Evolutionary conservation across 2,888 invertebrate genomes (phyloP).

Genomic region (Syritta pipiens): DNA sequence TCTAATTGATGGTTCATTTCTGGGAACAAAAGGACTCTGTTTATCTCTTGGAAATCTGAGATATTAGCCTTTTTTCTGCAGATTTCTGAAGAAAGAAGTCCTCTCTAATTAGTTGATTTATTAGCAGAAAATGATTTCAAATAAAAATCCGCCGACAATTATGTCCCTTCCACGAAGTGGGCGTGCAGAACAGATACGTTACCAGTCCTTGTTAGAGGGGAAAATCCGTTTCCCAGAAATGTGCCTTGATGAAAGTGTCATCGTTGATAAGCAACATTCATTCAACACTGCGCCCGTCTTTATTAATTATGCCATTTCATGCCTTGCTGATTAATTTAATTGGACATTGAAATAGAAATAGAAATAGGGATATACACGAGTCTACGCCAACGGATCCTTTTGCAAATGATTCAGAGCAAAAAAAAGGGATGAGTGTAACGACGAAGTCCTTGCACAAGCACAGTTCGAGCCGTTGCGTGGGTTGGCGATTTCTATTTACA

Average conservation of each 20-base stretch:
- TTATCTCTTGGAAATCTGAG: not conserved
- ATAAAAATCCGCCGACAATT: constrained; percentile 2
- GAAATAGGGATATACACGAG: not conserved
- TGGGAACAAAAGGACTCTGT: not conserved
- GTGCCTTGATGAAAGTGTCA: not conserved
- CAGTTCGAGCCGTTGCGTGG: constrained; percentile 6
- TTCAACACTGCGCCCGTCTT: not conserved
- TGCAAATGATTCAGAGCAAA: too few species aligned
- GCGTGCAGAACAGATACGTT: not conserved
- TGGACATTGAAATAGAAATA: constrained; percentile 31
- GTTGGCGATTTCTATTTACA: constrained; percentile 12
- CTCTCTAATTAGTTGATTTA: constrained; percentile 2
- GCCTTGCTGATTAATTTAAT: constrained; percentile 51
- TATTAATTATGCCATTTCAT: constrained; percentile 49
- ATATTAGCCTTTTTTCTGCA: not conserved
- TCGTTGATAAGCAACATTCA: constrained; percentile 6
- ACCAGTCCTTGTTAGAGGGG: not conserved
- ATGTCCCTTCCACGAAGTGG: not conserved
- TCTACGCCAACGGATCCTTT: too few species aligned
- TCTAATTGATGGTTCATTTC: constrained; percentile 15
- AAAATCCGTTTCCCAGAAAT: not conserved
- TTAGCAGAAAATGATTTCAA: constrained; percentile 1
- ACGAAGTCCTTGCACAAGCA: too few species aligned
- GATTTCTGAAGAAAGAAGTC: not conserved
- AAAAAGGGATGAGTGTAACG: too few species aligned